Conservation (phyloP, 2,888 invertebrate genomes). For the Ectropis crepuscularia region DNA sequence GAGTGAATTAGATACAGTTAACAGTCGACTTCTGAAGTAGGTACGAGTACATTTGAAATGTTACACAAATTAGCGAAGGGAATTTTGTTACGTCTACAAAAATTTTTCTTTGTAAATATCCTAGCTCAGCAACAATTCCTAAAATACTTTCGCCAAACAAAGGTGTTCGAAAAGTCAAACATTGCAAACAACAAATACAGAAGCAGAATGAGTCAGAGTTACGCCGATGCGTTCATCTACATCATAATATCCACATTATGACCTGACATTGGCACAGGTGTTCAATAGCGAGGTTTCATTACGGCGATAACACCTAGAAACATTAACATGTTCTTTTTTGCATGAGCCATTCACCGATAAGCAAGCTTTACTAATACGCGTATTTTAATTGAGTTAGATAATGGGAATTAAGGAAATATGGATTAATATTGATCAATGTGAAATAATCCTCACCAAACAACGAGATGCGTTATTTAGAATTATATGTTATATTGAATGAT, state of each 20-base stretch:
- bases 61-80: too few species aligned
- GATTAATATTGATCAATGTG: too few species aligned
- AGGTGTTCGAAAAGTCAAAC: constrained; percentile 28
- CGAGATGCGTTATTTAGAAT: too few species aligned
- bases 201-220: constrained; percentile 23
- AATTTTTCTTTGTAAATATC: constrained; percentile 4
- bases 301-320: constrained; percentile 20
- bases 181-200: constrained; percentile 26
- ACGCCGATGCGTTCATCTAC: constrained; percentile 28
- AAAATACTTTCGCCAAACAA: constrained; percentile 26
- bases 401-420: constrained; percentile 16
- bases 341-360: constrained; percentile 25
- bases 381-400: constrained; percentile 5
- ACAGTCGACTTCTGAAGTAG: too few species aligned
- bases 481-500: too few species aligned
- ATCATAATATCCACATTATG: constrained; percentile 29
- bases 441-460: too few species aligned
- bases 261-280: constrained; percentile 36
- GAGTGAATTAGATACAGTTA: too few species aligned
- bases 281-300: constrained; percentile 24
- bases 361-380: constrained; percentile 16
- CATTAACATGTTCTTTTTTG: constrained; percentile 13
- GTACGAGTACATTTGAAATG: too few species aligned
- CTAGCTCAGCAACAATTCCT: constrained; percentile 8
- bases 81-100: too few species aligned